Conservation (phyloP, 2,113 vertebrate species). For the Sapayoa aenigma region DNA sequence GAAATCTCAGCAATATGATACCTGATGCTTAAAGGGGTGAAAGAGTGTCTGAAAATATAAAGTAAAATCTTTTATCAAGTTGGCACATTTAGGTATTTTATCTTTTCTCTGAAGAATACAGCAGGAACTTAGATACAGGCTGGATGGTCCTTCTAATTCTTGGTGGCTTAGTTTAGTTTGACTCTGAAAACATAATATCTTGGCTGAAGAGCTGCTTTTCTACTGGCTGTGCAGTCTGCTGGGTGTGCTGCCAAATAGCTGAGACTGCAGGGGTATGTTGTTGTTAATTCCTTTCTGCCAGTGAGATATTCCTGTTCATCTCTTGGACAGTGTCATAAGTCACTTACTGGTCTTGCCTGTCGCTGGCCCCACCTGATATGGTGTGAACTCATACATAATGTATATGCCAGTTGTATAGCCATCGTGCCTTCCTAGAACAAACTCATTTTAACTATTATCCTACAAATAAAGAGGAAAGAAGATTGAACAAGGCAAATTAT, state of each 20-base stretch:
- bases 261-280: neutral
- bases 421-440: neutral
- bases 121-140: neutral
- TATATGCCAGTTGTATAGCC: neutral
- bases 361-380: rapidly evolving
- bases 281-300: neutral
- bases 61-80: neutral
- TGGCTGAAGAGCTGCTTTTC: neutral
- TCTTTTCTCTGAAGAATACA: neutral
- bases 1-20: neutral
- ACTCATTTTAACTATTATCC: neutral
- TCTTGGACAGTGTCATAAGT: neutral
- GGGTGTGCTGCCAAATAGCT: neutral
- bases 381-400: neutral
- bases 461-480: neutral
- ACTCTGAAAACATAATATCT: neutral
- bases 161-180: neutral
- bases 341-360: neutral
- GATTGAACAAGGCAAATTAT: neutral
- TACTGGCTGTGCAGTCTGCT: neutral
- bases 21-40: neutral
- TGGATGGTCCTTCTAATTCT: neutral
- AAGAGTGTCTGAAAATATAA: neutral
- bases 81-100: neutral
- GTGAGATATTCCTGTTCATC: neutral